Percentiles rank a stretch among this genome's conserved stretches.
phyloP scores from a whole-genome alignment of 2,797 vertebrate genomes.

The Hypotaenidia okinawae region DNA sequence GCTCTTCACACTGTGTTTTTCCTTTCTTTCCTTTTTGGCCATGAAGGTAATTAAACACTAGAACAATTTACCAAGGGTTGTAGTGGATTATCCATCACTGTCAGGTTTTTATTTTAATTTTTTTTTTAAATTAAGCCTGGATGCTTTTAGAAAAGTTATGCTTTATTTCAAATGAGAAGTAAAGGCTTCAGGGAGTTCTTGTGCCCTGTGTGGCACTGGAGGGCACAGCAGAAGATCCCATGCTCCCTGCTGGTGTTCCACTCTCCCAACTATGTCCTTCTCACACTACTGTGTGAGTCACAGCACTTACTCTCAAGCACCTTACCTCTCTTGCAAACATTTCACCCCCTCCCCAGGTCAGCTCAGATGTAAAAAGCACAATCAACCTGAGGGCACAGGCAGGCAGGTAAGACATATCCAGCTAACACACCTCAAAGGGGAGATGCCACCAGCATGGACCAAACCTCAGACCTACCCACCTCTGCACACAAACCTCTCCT shows the following conservation, averaged over 20 bases:
- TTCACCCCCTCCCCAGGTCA: background rate
- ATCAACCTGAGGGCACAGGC: rapidly evolving
- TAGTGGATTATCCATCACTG: conserved; percentile 46
- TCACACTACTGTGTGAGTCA: rapidly evolving
- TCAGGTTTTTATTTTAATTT: background rate
- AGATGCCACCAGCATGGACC: background rate
- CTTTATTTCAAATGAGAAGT: background rate
- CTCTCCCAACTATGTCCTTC: background rate
- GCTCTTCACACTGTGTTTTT: background rate
- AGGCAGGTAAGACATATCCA: background rate
- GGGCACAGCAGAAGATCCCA: background rate
- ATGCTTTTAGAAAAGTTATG: background rate
- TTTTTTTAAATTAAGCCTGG: background rate
- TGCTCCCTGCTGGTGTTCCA: background rate
- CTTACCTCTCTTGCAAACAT: background rate
- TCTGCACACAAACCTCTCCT: background rate
- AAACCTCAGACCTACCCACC: background rate
- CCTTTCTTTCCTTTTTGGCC: background rate
- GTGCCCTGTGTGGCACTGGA: too few relatives aligned
- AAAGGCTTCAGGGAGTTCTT: background rate
- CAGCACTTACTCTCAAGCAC: background rate
- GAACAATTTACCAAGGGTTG: conserved; percentile 22
- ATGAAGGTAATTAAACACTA: conserved; percentile 45
- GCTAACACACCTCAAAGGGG: too few relatives aligned
- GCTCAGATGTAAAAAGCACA: background rate